Base-by-base conservation (phyloP, 2,888 invertebrate species). In the Spilarctia lutea region DNA sequence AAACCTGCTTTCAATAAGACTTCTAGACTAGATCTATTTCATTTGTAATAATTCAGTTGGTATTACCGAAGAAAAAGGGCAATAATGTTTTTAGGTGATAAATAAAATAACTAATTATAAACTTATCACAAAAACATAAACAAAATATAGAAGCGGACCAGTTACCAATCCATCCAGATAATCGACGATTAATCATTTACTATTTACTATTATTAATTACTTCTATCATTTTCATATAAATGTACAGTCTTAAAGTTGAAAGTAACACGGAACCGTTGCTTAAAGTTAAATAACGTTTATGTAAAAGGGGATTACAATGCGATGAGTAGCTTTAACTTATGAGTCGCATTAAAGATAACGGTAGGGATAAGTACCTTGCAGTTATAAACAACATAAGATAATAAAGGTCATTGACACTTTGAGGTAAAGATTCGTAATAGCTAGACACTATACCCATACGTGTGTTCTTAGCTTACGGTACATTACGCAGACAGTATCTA, bases 401-500 rank as follows among this genome's bases (percentile, higher is more conserved):
- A 16, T 30, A 63, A 63, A 63, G 63, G 63, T 63, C 18, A 30
- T 30, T 63, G 63, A 63, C 7, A 63, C 30, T 63, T 60, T 30
- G 63, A 63, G 30, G 27, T 30, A 63, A 30, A 16, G 30, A 63
- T 63, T 63, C 63, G 63, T 30, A 63, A 13, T 63, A 18, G 30
- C 27, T 30, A 18, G 13, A 60, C 7, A 13, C 56, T 16, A 39
- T 11, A 70, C 27, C n/a, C 2, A n/a, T 52, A 24, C 33, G 60
- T 30, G 11, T 48, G 20, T 10, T 33, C 65, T 65, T 66, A 65
- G 71, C 24, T 72, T 63, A 63, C 60, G 18, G 45, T 42, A 68
- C 35, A 7, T n/a, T 73, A 48, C 30, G n/a, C n/a, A 73, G n/a
- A 27, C 30, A 63, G 27, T 70, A 65, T 60, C 65, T 39, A 81